A percentile compares a stretch with the other conserved stretches of the same genome.
These are phyloP conservation scores for Xanthorhoe designata DNA, from an alignment of 2,888 invertebrate species.

Conservation along the genomic window DNA sequence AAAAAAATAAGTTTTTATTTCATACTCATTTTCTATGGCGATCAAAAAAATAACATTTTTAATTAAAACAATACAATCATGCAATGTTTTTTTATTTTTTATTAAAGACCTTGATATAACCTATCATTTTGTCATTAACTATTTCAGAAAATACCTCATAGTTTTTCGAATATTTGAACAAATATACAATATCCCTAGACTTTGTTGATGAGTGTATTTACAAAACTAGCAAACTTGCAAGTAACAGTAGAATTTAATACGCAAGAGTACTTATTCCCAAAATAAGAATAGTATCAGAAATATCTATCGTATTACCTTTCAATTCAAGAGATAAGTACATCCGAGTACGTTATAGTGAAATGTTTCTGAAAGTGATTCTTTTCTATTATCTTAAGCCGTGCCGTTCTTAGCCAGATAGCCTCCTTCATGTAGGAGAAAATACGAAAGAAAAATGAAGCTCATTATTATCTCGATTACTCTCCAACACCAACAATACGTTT, in stretches of 20 bases:
- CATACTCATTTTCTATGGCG: no score
- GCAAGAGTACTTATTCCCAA: background rate
- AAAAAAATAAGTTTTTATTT: no score
- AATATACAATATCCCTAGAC: no score
- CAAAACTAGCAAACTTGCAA: background rate
- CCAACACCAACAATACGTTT: slow-evolving; percentile 46
- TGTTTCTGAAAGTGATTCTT: slow-evolving; percentile 34
- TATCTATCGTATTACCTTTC: background rate
- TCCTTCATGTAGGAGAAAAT: slow-evolving; percentile 42
- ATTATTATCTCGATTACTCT: slow-evolving; percentile 48
- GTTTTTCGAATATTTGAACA: no score
- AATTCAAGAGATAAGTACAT: slow-evolving; percentile 17
- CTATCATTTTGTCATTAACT: no score
- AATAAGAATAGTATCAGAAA: background rate
- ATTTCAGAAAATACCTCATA: no score
- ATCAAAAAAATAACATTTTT: no score
- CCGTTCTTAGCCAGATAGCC: slow-evolving; percentile 37
- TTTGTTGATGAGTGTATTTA: no score
- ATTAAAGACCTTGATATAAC: no score
- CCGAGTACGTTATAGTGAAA: slow-evolving; percentile 16
- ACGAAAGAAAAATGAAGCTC: slow-evolving; percentile 46
- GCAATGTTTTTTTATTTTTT: no score
- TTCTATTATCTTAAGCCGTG: slow-evolving; percentile 40
- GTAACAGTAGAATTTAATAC: background rate
- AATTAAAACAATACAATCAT: no score